Conservation (phyloP, 1,140 invertebrate species). For the Procambarus clarkii region DNA sequence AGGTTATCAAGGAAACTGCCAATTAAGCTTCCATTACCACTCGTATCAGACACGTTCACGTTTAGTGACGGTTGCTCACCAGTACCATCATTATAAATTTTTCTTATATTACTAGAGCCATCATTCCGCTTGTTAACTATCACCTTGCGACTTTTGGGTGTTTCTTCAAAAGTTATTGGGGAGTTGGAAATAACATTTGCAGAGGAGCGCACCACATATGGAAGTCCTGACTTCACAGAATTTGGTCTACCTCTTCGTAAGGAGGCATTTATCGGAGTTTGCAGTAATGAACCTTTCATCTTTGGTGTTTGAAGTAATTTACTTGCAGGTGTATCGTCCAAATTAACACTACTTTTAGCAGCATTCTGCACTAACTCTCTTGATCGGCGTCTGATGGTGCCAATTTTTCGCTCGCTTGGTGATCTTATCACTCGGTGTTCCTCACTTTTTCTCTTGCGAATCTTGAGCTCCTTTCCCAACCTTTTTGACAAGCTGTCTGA, state of each 20-base stretch:
- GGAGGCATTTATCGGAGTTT: slow-evolving; percentile 56
- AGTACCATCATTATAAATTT: neutral
- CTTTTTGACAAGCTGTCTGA: slow-evolving; percentile 84
- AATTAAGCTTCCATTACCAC: slow-evolving; percentile 30
- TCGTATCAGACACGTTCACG: neutral
- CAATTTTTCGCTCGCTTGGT: slow-evolving; percentile 87
- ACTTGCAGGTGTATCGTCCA: slow-evolving; percentile 29
- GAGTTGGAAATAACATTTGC: neutral
- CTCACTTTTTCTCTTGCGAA: slow-evolving; percentile 79
- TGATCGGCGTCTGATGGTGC: slow-evolving; percentile 83
- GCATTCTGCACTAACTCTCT: slow-evolving; percentile 76
- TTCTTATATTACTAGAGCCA: neutral
- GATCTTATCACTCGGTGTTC: slow-evolving; percentile 85
- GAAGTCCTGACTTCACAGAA: slow-evolving; percentile 69
- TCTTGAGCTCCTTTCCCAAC: slow-evolving; percentile 84
- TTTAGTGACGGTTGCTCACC: neutral
- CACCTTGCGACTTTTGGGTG: slow-evolving; percentile 4
- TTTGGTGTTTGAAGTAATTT: slow-evolving; percentile 48
- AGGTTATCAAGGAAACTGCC: slow-evolving; percentile 55
- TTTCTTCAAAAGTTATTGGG: slow-evolving; percentile 2
- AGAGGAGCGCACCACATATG: slow-evolving; percentile 53
- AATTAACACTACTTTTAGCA: slow-evolving; percentile 35
- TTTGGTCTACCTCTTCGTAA: slow-evolving; percentile 69
- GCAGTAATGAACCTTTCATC: slow-evolving; percentile 57
- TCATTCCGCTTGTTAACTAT: slow-evolving; percentile 22